phyloP scores from a whole-genome alignment of 37 sponge, comb jelly and placozoan genomes.

The Ianthella basta region DNA sequence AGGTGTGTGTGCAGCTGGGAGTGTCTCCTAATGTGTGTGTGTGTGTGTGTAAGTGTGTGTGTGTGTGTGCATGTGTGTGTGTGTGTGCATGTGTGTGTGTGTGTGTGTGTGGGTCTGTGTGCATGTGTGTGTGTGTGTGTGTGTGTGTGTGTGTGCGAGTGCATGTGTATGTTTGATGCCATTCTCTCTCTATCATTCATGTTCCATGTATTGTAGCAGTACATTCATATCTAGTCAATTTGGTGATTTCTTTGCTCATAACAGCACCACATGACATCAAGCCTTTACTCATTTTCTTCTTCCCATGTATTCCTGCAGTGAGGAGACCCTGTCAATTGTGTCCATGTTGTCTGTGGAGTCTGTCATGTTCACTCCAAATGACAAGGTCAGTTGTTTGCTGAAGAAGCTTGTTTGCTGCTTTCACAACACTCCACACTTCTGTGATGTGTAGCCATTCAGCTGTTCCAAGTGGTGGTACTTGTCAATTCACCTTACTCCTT shows the following conservation, averaged over 20 bases:
- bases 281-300: not conserved
- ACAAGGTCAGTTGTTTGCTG: conserved; percentile 38
- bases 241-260: not conserved
- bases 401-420: not conserved
- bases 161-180: not conserved
- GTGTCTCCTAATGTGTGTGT: not conserved
- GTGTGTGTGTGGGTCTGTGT: not conserved
- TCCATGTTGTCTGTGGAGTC: conserved; percentile 92
- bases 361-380: conserved; percentile 80
- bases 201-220: no score
- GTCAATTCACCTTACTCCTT: not conserved
- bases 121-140: not conserved
- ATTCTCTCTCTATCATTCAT: not conserved
- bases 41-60: not conserved
- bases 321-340: conserved; percentile 80
- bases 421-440: not conserved
- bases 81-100: not conserved
- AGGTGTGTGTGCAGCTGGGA: conserved; percentile 3
- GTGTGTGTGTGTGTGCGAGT: not conserved
- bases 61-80: not conserved
- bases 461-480: not conserved
- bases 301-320: conserved; percentile 47
- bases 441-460: no score
- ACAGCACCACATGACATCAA: not conserved
- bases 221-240: no score